A percentile compares a stretch with the other conserved stretches of the same genome.
phyloP scores from a whole-genome alignment of 2,113 vertebrate genomes.

The Prunella fulvescens region DNA sequence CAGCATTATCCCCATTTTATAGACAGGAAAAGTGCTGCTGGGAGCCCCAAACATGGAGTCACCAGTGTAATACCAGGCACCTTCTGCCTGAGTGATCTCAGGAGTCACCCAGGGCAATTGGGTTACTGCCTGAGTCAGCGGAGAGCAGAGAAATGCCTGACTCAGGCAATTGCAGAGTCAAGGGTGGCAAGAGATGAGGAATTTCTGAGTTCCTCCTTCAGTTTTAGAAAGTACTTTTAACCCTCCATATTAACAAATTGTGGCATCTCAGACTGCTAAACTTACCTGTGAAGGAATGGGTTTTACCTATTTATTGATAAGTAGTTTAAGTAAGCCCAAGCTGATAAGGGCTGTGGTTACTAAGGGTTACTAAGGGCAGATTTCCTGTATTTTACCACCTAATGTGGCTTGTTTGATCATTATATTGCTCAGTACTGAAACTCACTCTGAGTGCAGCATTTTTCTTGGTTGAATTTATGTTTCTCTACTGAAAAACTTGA shows the following conservation, averaged over 20 bases:
- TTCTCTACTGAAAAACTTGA: background rate
- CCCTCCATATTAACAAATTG: background rate
- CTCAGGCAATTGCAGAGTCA: background rate
- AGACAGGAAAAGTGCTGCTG: background rate
- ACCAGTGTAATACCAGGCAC: background rate
- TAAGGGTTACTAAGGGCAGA: background rate
- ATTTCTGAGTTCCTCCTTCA: background rate
- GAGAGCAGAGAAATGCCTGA: background rate
- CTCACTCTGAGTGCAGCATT: background rate
- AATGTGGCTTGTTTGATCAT: background rate
- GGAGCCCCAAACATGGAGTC: background rate
- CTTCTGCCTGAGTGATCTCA: background rate
- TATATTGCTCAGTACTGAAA: background rate
- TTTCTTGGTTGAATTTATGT: background rate
- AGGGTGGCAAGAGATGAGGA: background rate
- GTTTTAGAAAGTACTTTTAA: background rate
- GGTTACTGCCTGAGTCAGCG: background rate
- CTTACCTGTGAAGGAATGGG: background rate
- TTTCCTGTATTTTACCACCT: background rate
- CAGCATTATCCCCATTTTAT: background rate
- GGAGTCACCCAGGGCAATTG: background rate
- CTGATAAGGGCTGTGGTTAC: background rate
- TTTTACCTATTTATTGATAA: background rate
- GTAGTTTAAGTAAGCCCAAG: background rate
- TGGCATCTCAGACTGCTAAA: background rate